These are phyloP conservation scores for Drosophila nebulosa DNA, from an alignment of 1,140 invertebrate genomes.

Conservation along the genomic window DNA sequence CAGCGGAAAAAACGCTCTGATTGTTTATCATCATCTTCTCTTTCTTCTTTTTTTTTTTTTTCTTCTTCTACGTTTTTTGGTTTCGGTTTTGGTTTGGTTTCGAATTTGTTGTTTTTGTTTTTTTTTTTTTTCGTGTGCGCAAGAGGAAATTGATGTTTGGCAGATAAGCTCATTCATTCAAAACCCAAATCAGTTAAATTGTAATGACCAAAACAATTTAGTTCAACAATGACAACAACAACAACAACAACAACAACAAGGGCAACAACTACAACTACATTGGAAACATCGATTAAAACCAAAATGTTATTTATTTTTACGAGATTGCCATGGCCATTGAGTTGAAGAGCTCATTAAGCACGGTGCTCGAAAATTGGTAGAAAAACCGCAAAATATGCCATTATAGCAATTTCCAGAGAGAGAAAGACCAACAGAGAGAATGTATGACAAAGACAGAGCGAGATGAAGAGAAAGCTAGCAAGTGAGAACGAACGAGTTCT, in stretches of 20 bases:
- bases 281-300: constrained; percentile 28
- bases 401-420: constrained; percentile 12
- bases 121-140: constrained; percentile 35
- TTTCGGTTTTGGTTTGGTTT: constrained; percentile 12
- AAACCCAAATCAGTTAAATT: constrained; percentile 9
- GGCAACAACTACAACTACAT: background rate
- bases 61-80: too few relatives aligned
- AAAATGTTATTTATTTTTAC: constrained; percentile 44
- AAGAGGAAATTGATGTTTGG: constrained; percentile 35
- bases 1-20: constrained; percentile 49
- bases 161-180: background rate
- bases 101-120: too few relatives aligned
- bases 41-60: constrained; percentile 12
- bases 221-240: constrained; percentile 9
- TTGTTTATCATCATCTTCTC: constrained; percentile 53
- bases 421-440: background rate
- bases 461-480: background rate
- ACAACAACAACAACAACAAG: background rate
- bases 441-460: background rate
- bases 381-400: constrained; percentile 27
- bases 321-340: constrained; percentile 23
- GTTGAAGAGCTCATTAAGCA: constrained; percentile 35
- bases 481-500: background rate
- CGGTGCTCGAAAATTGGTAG: constrained; percentile 29
- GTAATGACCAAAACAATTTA: constrained; percentile 27